A percentile compares a stretch with the other conserved stretches of the same genome.
Evolutionary conservation across 2,888 invertebrate species (phyloP).

Genomic region (Amphipoea lucens): DNA sequence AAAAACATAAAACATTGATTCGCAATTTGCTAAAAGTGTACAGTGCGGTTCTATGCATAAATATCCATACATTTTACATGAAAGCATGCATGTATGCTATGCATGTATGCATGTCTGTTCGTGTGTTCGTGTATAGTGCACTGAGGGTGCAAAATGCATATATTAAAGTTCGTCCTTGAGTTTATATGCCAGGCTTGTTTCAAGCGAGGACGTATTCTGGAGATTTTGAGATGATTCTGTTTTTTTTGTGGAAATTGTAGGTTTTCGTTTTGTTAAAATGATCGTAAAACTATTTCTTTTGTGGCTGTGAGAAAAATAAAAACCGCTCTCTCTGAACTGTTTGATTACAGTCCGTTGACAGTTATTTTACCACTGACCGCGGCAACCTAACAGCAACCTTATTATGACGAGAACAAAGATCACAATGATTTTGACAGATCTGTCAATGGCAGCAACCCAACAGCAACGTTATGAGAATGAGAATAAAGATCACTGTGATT

Average conservation of each 20-base stretch:
- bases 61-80: conserved; percentile 71
- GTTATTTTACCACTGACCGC: too few species aligned
- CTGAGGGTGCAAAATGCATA: conserved; percentile 73
- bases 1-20: conserved; percentile 58
- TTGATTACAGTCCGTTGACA: too few species aligned
- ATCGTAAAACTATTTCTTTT: background rate
- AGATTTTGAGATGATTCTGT: background rate
- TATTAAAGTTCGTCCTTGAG: conserved; percentile 71
- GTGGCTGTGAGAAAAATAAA: background rate
- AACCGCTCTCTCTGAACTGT: background rate
- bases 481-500: too few species aligned
- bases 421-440: too few species aligned
- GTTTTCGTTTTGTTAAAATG: background rate
- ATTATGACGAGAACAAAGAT: too few species aligned
- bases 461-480: too few species aligned
- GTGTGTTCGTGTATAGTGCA: conserved; percentile 42
- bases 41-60: conserved; percentile 66
- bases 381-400: too few species aligned
- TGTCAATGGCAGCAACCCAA: too few species aligned
- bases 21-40: conserved; percentile 51
- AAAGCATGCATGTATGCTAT: conserved; percentile 34
- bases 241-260: background rate
- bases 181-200: conserved; percentile 70
- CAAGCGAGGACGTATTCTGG: conserved; percentile 65
- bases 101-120: conserved; percentile 28